Evolutionary conservation across 1,140 invertebrate species (phyloP).

Genomic region (Atopsyche davidsoni): DNA sequence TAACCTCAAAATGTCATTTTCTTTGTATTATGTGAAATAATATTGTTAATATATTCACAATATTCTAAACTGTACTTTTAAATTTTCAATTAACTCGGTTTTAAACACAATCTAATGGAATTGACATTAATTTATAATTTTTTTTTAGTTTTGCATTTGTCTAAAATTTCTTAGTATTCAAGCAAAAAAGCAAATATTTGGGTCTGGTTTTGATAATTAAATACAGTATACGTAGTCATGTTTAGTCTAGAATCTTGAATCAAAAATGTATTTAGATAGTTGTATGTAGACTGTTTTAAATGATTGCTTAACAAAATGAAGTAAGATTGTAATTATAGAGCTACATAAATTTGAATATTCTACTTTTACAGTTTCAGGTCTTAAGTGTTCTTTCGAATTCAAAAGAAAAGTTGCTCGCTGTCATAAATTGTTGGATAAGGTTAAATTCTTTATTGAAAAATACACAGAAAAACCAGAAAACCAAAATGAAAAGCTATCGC

Average conservation of each 20-base stretch:
- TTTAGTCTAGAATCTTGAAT: too few species aligned
- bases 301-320: too few species aligned
- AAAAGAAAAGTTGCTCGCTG: constrained; percentile 17
- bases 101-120: not conserved
- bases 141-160: not conserved
- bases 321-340: too few species aligned
- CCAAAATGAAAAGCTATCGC: constrained; percentile 6
- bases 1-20: too few species aligned
- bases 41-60: not conserved
- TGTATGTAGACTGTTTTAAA: too few species aligned
- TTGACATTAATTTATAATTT: not conserved
- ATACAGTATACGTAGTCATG: too few species aligned
- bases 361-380: constrained; percentile 19
- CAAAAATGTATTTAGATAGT: too few species aligned
- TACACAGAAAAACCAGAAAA: not conserved
- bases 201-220: too few species aligned
- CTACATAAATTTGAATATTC: too few species aligned
- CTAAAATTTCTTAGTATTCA: too few species aligned
- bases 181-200: too few species aligned
- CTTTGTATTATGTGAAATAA: not conserved
- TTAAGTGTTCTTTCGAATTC: constrained; percentile 11
- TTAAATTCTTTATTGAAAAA: constrained; percentile 17
- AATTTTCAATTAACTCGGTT: not conserved
- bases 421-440: constrained; percentile 17
- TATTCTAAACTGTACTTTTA: not conserved